Evolutionary conservation across 2,888 invertebrate species (phyloP), one percentile per base, ranked within the genome.

Genomic region (Chirona hameri): DNA sequence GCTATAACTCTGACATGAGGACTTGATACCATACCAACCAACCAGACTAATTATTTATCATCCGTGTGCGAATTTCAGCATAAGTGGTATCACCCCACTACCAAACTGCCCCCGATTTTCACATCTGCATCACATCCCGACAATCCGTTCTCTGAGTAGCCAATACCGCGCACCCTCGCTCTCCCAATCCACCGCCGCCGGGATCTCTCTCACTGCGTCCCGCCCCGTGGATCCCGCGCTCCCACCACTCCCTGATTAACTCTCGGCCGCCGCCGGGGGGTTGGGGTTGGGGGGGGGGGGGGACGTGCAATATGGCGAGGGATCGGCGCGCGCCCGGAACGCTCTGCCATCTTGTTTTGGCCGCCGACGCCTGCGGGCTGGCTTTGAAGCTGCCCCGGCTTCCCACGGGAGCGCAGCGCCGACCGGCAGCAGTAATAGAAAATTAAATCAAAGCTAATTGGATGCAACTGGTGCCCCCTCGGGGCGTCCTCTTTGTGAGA

Each of bases 361-460:
- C 29, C 31, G 29, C 5, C 4, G 72, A 27, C 72, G 72, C 31
- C 10, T 15, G 31, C 31, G 31, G 72, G 18, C 5, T 14, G 18
- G 31, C 72, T 72, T 72, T 72, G 72, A 72, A 72, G 72, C 31
- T 15, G 31, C 4, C 15, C 18, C 7, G 29, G 31, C 7, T 31
- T 72, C 72, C 72, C 72, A 31, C 72, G 72, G 72, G 72, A 72
- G 29, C 14, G 14, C 18, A 18, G 2, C 72, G 4, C 18, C 3
- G 29, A 18, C 29, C 29, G 29, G 5, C 18, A 18, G 2, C 72
- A 5, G 72, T 72, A 72, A 72, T 72, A n/a, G 72, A 72, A 72
- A 72, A 72, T 72, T 72, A 72, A 72, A 72, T 72, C 72, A 72
- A 31, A 31, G 31, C 72, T 29, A 72, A 72, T 72, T 72, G 72